Percentiles rank a stretch among this genome's conserved stretches.
phyloP scores from a whole-genome alignment of 2,888 invertebrate species.

The Yponomeuta malinellus region DNA sequence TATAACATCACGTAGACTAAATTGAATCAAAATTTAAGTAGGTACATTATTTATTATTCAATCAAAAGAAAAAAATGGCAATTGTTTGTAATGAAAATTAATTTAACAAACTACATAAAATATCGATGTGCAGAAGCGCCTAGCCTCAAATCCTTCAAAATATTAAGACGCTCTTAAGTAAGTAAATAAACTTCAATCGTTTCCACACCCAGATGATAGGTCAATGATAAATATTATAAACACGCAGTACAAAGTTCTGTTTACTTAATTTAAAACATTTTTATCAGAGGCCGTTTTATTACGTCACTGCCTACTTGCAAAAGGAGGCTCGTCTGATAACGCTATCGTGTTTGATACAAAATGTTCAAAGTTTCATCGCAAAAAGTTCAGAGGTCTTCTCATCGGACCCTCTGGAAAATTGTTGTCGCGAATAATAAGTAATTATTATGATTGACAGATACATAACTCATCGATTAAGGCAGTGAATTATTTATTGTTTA shows the following conservation, averaged over 20 bases:
- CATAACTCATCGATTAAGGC: background rate
- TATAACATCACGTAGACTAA: too few species aligned
- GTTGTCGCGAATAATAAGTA: background rate
- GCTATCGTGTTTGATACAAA: background rate
- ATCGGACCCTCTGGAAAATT: background rate
- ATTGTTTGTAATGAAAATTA: too few species aligned
- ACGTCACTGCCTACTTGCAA: background rate
- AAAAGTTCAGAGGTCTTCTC: background rate
- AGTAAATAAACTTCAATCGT: too few species aligned
- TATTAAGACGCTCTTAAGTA: too few species aligned
- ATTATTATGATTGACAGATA: background rate
- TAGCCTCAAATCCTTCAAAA: too few species aligned
- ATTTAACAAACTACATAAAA: too few species aligned
- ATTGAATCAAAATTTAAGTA: too few species aligned
- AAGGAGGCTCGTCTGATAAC: slow-evolving; percentile 17
- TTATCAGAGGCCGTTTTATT: slow-evolving; percentile 6
- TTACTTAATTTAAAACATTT: slow-evolving; percentile 12
- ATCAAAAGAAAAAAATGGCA: too few species aligned
- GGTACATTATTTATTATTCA: too few species aligned
- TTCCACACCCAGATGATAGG: background rate
- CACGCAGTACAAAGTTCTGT: slow-evolving; percentile 5
- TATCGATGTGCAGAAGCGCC: too few species aligned
- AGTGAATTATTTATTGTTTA: background rate
- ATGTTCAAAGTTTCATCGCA: background rate
- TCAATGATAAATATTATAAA: slow-evolving; percentile 4